A percentile compares a stretch with the other conserved stretches of the same genome.
Conservation (phyloP, 2,888 invertebrate species). For the Tetanocera ferruginea region DNA sequence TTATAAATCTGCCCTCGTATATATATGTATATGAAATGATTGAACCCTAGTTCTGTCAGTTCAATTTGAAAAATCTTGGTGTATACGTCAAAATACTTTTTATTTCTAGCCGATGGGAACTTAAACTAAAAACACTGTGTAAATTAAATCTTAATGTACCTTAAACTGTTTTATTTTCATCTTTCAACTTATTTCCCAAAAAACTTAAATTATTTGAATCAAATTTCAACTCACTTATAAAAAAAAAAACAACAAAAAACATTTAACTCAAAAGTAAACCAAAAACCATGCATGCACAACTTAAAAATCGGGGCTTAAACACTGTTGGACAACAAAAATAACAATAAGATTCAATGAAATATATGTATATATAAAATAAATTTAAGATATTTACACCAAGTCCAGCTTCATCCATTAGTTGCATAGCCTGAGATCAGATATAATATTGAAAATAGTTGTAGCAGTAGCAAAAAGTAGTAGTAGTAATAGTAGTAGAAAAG, state of each 20-base stretch:
- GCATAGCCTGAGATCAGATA: constrained; percentile 81
- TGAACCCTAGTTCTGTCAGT: too few relatives aligned
- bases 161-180: too few relatives aligned
- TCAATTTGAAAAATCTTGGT: too few relatives aligned
- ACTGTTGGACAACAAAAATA: neutral
- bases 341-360: neutral
- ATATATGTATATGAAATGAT: too few relatives aligned
- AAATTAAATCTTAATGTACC: too few relatives aligned
- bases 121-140: too few relatives aligned
- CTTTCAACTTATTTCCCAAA: too few relatives aligned
- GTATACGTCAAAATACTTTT: too few relatives aligned
- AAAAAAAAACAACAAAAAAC: neutral
- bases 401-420: constrained; percentile 91
- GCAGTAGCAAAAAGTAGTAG: constrained; percentile 34
- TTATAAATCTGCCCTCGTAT: too few relatives aligned
- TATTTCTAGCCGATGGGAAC: too few relatives aligned
- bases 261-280: neutral
- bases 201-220: too few relatives aligned
- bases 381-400: constrained; percentile 85
- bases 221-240: too few relatives aligned
- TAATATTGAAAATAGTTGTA: constrained; percentile 41
- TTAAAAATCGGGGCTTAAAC: constrained; percentile 33
- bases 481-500: constrained; percentile 37
- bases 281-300: constrained; percentile 13
- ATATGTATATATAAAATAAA: constrained; percentile 25